Base-by-base conservation (phyloP, 2,888 invertebrate species). In the Pyrrhia umbra region DNA sequence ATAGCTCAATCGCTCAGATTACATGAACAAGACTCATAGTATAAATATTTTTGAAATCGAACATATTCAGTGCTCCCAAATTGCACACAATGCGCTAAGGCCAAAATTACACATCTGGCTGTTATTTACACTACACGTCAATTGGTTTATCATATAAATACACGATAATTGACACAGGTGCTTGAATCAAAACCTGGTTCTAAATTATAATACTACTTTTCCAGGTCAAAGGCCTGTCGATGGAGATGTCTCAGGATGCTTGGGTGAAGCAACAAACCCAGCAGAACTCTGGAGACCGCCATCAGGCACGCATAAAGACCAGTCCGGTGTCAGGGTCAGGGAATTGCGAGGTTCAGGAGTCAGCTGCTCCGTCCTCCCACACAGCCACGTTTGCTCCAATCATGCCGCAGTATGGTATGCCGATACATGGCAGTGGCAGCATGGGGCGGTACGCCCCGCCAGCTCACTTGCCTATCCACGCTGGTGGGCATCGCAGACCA, bases 401-500 rank as follows among this genome's bases (percentile, higher is more conserved):
- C 46, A 90, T 95, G 86, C 92, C 92, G 6, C 90, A 89, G 71
- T 94, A 94, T 51, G 88, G 88, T 23, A 85, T 91, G 86, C 92
- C 92, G 23, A 88, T 92, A 68, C 91, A 95, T 54, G 92, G 86
- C 10, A 85, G 88, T 13, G 92, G 92, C 4, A 82, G 86, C 54
- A 90, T 97, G 85, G 93, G 94, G 2, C 91, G 94, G 16, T 94
- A 96, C 70, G 93, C 90, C 20, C 94, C 93, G 34, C 95, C 94
- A 9, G 91, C 92, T 3, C 88, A 95, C 93, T 88, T 92, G 75
- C 95, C 96, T 39, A 95, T 96, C 81, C 96, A 97, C 79, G 94
- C 96, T 20, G 90, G 88, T 13, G 82, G 91, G 4, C 93, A 92
- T 62, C 93, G 95, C 67, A 85, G 95, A 80, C 93, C 95, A 23